Conservation (phyloP, 2,113 vertebrate genomes). For the Archilochus colubris region DNA sequence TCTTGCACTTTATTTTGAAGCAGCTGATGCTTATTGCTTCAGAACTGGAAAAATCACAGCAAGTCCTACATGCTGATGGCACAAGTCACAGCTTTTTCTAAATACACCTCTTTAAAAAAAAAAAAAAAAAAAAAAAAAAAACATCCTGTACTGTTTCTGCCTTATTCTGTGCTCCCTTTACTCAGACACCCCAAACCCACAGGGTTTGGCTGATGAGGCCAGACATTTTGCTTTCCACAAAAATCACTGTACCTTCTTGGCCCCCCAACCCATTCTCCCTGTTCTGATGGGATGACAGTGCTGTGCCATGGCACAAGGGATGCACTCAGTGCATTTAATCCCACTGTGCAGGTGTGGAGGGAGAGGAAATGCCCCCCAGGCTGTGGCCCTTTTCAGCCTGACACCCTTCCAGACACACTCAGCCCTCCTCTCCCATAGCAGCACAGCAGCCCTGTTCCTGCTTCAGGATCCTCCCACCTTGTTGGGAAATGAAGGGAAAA, state of each 20-base stretch:
- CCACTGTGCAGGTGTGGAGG: fast-evolving
- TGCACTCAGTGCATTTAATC: neutral
- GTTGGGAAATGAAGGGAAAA: neutral
- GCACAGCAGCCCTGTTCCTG: neutral
- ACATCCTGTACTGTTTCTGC: neutral
- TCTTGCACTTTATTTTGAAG: neutral
- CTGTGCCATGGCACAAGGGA: neutral
- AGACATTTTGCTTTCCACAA: neutral
- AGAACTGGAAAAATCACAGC: neutral
- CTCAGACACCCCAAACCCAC: neutral
- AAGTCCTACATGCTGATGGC: neutral
- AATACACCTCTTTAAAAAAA: neutral
- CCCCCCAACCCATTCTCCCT: neutral
- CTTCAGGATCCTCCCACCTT: neutral
- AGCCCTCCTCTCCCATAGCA: neutral
- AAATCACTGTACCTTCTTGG: neutral
- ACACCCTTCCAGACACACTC: neutral
- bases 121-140: fast-evolving
- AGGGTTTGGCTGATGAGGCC: neutral
- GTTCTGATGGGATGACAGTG: neutral
- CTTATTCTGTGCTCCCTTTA: neutral
- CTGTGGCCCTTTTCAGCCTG: neutral
- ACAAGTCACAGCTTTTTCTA: neutral
- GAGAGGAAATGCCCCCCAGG: neutral
- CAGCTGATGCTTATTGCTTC: neutral